phyloP scores from a whole-genome alignment of 2,888 invertebrate genomes.

The Bellardia pandia region DNA sequence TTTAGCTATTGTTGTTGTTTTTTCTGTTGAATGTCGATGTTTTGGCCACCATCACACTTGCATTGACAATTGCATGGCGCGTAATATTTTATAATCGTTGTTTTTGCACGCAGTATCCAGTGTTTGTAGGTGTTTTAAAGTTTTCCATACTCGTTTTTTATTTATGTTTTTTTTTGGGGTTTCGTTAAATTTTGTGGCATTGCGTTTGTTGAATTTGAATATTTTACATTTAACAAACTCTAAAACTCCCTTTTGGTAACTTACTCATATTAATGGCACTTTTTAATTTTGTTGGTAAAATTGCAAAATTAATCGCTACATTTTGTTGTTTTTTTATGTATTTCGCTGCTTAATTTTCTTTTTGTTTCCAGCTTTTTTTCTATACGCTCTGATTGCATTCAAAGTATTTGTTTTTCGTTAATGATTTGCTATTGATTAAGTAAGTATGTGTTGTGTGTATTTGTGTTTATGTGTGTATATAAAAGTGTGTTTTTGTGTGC shows the following conservation, averaged over 20 bases:
- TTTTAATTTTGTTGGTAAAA: constrained; percentile 52
- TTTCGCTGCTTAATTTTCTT: constrained; percentile 6
- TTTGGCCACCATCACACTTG: constrained; percentile 47
- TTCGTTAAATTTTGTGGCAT: neutral
- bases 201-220: constrained; percentile 38
- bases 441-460: neutral
- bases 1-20: neutral
- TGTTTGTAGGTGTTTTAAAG: constrained; percentile 56
- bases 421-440: constrained; percentile 63
- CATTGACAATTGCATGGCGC: constrained; percentile 69
- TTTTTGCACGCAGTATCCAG: constrained; percentile 62
- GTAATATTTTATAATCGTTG: constrained; percentile 67
- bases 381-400: constrained; percentile 47
- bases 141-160: neutral
- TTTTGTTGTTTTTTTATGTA: too few species aligned
- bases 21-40: constrained; percentile 27
- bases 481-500: neutral
- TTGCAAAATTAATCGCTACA: neutral
- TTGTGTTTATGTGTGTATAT: neutral
- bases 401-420: constrained; percentile 46
- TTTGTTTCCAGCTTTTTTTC: constrained; percentile 11
- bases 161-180: constrained; percentile 11
- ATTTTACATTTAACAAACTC: constrained; percentile 28
- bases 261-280: constrained; percentile 36
- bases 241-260: constrained; percentile 49